Conservation (phyloP, 2,797 vertebrate species). For the Tenualosa thibaudeaui region DNA sequence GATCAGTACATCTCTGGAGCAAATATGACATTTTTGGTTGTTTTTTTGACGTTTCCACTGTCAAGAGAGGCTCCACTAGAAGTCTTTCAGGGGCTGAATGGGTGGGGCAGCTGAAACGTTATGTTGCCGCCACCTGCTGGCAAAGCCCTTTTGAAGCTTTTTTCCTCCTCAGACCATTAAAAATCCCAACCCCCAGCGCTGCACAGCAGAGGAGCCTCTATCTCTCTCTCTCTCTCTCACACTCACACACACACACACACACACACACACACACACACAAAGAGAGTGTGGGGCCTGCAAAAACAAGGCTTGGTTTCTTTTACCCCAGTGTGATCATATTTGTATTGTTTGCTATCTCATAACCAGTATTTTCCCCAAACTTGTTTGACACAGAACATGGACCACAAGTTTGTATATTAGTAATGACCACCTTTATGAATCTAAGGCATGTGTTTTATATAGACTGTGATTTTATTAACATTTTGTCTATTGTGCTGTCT, state of each 20-base stretch:
- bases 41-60: conserved; percentile 6
- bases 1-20: not conserved
- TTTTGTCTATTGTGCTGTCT: not conserved
- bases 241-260: conserved; percentile 10
- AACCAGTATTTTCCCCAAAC: not conserved
- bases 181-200: conserved; percentile 59
- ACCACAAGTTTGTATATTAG: not conserved
- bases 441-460: not conserved
- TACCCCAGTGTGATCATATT: not conserved
- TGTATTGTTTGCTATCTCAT: not conserved
- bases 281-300: conserved; percentile 7
- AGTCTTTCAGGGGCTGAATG: conserved; percentile 64
- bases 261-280: not conserved
- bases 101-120: conserved; percentile 80
- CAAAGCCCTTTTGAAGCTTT: conserved; percentile 78
- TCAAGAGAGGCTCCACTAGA: conserved; percentile 9
- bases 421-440: not conserved
- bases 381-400: not conserved
- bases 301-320: not conserved
- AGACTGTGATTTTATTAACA: not conserved
- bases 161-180: conserved; percentile 69
- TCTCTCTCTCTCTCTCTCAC: conserved; percentile 39
- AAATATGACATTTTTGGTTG: conserved; percentile 18
- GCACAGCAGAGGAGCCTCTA: conserved; percentile 57
- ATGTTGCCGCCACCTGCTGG: conserved; percentile 87